These are phyloP conservation scores for Nannoperca australis DNA, from an alignment of 2,797 vertebrate species.

Conservation along the genomic window DNA sequence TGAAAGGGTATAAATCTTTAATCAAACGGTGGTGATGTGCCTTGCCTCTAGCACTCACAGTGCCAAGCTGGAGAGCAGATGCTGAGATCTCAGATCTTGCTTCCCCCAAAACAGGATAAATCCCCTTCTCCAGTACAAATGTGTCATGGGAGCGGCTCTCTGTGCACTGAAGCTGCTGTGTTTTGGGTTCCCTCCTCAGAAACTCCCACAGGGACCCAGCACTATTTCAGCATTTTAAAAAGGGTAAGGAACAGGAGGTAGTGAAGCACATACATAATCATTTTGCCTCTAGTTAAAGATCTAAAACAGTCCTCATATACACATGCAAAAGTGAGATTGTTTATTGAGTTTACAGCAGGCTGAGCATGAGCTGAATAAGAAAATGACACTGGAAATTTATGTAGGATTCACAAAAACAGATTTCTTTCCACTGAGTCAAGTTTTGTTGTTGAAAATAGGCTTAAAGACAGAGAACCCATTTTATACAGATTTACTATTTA, in stretches of 20 bases:
- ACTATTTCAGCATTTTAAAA: slow-evolving; percentile 77
- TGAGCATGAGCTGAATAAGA: slow-evolving; percentile 34
- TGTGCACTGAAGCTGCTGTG: slow-evolving; percentile 66
- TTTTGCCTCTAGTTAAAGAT: slow-evolving; percentile 73
- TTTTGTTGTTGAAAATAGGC: slow-evolving; percentile 12
- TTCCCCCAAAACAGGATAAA: slow-evolving; percentile 78
- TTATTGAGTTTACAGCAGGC: slow-evolving; percentile 57
- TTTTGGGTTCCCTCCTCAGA: slow-evolving; percentile 76
- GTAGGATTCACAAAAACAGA: slow-evolving; percentile 31
- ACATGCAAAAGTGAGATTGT: slow-evolving; percentile 61
- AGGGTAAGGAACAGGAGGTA: slow-evolving; percentile 66
- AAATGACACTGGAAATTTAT: slow-evolving; percentile 35
- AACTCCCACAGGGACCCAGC: slow-evolving; percentile 76
- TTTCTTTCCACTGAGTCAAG: slow-evolving; percentile 24
- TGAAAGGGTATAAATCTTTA: slow-evolving; percentile 86
- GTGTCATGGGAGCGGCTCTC: slow-evolving; percentile 81
- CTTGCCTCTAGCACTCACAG: slow-evolving; percentile 80
- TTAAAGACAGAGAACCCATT: not conserved
- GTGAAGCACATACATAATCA: slow-evolving; percentile 72
- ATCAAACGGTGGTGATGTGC: slow-evolving; percentile 81
- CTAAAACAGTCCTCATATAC: slow-evolving; percentile 65
- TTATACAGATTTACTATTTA: slow-evolving; percentile 2
- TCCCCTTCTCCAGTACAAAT: slow-evolving; percentile 76
- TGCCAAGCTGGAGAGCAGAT: slow-evolving; percentile 79
- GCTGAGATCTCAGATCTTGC: slow-evolving; percentile 81